Evolutionary conservation across 2,113 vertebrate species (phyloP).

Genomic region (Ahaetulla prasina): DNA sequence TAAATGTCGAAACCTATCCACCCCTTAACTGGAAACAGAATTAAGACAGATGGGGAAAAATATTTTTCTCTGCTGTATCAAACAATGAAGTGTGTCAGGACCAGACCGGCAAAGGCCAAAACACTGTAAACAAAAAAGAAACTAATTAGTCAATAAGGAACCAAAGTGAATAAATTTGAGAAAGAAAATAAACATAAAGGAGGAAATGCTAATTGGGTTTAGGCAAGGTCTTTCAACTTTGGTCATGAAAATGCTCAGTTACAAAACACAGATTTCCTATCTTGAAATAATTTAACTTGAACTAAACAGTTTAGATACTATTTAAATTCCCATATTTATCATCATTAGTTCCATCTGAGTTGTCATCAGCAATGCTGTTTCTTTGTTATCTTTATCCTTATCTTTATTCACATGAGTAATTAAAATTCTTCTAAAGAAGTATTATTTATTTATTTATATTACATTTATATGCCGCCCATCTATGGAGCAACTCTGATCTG

Average conservation of each 20-base stretch:
- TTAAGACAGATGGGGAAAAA: neutral
- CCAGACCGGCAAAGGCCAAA: slow-evolving; percentile 18
- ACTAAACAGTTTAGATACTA: slow-evolving; percentile 21
- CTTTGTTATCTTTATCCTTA: neutral
- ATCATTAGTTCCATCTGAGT: slow-evolving; percentile 28
- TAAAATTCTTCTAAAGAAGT: neutral
- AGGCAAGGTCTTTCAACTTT: slow-evolving; percentile 55
- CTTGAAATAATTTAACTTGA: slow-evolving; percentile 21
- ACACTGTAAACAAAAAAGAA: slow-evolving; percentile 33
- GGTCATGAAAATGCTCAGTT: slow-evolving; percentile 37
- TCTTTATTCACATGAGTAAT: neutral
- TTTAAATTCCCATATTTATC: slow-evolving; percentile 52
- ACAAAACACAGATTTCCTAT: slow-evolving; percentile 13
- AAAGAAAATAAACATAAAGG: slow-evolving; percentile 47
- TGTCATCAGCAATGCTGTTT: slow-evolving; percentile 30
- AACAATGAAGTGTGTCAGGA: slow-evolving; percentile 5
- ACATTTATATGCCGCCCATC: neutral
- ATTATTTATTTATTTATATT: neutral
- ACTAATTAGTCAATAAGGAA: slow-evolving; percentile 49
- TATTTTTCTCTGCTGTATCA: neutral
- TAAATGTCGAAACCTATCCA: neutral
- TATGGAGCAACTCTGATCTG: neutral
- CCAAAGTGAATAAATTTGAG: slow-evolving; percentile 39
- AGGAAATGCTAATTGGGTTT: slow-evolving; percentile 40
- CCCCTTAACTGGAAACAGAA: slow-evolving; percentile 4